These are phyloP conservation scores for Epicampocera succincta DNA, from an alignment of 2,888 invertebrate genomes.

Conservation along the genomic window DNA sequence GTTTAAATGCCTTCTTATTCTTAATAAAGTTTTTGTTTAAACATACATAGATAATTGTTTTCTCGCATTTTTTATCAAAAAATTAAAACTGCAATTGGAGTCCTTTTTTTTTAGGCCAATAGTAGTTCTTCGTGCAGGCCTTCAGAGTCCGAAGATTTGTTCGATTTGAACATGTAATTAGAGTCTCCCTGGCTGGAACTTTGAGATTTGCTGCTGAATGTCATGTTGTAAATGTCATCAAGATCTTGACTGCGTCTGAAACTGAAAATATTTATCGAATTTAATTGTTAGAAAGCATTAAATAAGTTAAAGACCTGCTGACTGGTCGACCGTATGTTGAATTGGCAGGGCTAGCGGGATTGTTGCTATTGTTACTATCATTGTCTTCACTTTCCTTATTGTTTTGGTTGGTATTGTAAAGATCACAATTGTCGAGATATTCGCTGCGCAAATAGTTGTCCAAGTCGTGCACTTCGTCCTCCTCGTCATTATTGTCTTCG, in stretches of 20 bases:
- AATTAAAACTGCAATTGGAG: not conserved
- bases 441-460: constrained; percentile 90
- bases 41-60: constrained; percentile 48
- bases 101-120: constrained; percentile 73
- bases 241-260: constrained; percentile 83
- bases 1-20: constrained; percentile 59
- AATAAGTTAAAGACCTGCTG: constrained; percentile 80
- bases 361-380: constrained; percentile 78
- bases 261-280: constrained; percentile 73
- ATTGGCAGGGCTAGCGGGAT: constrained; percentile 79
- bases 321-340: constrained; percentile 82
- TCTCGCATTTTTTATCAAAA: constrained; percentile 53
- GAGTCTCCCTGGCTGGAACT: constrained; percentile 77
- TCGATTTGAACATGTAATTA: constrained; percentile 76
- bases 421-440: constrained; percentile 84
- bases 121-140: constrained; percentile 75
- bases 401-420: constrained; percentile 79
- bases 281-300: not conserved
- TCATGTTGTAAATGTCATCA: constrained; percentile 83
- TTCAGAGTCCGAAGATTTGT: constrained; percentile 78
- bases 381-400: constrained; percentile 78
- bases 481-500: constrained; percentile 83
- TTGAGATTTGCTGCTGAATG: constrained; percentile 80
- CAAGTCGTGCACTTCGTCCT: constrained; percentile 85
- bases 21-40: constrained; percentile 27